Conservation (phyloP, 2,797 vertebrate species). For the Rhincodon typus region DNA sequence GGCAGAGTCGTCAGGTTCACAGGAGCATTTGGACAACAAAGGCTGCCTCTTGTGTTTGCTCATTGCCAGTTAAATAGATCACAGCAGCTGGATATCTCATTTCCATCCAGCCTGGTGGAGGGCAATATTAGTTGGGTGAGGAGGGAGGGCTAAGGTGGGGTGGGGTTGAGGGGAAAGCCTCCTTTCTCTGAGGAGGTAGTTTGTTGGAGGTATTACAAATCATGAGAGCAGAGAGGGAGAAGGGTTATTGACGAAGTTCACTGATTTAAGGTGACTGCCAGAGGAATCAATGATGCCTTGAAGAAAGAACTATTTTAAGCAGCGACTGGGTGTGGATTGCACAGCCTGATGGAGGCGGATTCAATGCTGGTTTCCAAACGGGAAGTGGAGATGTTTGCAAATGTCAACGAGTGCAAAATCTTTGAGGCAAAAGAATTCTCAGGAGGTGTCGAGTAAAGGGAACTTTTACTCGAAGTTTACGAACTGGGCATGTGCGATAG, state of each 20-base stretch:
- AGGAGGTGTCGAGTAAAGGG: too few relatives aligned
- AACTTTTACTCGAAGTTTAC: too few relatives aligned
- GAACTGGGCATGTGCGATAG: too few relatives aligned
- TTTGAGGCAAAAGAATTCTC: too few relatives aligned
- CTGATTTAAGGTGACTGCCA: neutral
- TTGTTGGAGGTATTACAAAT: neutral
- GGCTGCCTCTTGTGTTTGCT: rapidly evolving
- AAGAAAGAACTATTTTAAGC: neutral
- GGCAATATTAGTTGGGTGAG: neutral
- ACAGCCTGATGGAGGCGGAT: neutral
- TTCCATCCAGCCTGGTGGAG: neutral
- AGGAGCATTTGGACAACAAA: too few relatives aligned
- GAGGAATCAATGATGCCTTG: neutral
- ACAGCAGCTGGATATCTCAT: neutral
- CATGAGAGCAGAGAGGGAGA: neutral
- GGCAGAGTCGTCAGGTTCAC: too few relatives aligned
- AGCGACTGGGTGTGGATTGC: neutral
- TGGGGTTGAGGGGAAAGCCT: too few relatives aligned
- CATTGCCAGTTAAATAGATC: neutral
- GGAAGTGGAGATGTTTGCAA: neutral
- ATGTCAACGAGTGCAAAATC: too few relatives aligned
- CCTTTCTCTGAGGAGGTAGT: too few relatives aligned
- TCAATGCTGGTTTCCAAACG: neutral
- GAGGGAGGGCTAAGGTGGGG: too few relatives aligned
- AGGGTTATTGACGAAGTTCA: neutral